Conservation (phyloP, 2,113 vertebrate species). For the Alouatta palliata region DNA sequence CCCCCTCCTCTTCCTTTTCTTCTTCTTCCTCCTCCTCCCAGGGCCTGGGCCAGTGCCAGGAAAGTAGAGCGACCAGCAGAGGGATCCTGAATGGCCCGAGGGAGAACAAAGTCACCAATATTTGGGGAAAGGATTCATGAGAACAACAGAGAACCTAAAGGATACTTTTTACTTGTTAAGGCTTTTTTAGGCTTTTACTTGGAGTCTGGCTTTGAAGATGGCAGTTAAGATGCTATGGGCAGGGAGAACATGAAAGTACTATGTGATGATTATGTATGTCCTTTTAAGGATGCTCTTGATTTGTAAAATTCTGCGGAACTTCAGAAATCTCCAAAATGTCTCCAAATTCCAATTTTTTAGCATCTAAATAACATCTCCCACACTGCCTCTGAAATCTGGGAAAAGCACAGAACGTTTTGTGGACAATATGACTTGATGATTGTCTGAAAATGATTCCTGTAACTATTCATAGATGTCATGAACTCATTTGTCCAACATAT, state of each 20-base stretch:
- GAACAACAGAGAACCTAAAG: neutral
- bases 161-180: neutral
- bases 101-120: neutral
- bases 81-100: too few relatives aligned
- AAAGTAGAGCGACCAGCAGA: neutral
- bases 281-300: neutral
- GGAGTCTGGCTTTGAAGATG: neutral
- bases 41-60: neutral
- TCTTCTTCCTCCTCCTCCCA: neutral
- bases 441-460: neutral
- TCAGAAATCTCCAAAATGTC: neutral
- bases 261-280: neutral
- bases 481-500: neutral
- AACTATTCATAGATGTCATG: neutral
- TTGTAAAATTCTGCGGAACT: neutral
- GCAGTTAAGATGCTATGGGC: neutral
- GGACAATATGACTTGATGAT: neutral
- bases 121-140: neutral
- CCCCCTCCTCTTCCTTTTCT: fast-evolving
- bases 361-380: neutral
- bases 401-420: neutral
- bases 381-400: neutral
- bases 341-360: neutral
- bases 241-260: neutral
- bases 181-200: neutral